These are phyloP conservation scores for Orius insidiosus DNA, from an alignment of 1,140 invertebrate genomes.

Conservation along the genomic window DNA sequence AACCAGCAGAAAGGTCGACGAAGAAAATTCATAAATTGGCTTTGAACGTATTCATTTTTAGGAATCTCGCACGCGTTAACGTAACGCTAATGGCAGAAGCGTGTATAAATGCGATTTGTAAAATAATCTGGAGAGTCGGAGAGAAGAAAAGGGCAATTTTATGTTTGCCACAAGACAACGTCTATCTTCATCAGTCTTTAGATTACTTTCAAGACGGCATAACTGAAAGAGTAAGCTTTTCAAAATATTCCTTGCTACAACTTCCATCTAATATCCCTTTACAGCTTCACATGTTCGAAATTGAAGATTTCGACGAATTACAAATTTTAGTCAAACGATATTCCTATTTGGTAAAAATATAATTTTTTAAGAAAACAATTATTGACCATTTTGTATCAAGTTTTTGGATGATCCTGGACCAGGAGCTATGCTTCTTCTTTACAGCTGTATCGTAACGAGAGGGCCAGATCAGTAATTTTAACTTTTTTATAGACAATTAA, in stretches of 20 bases:
- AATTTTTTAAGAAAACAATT: no score
- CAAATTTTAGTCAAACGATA: conserved; percentile 58
- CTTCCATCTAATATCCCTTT: conserved; percentile 24
- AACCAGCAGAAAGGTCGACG: conserved; percentile 28
- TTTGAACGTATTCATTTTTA: not conserved
- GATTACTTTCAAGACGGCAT: conserved; percentile 56
- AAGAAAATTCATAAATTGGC: not conserved
- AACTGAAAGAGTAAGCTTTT: conserved; percentile 53
- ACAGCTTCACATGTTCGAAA: conserved; percentile 57
- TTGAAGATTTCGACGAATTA: conserved; percentile 46
- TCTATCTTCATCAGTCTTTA: conserved; percentile 46
- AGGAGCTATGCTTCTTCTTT: conserved; percentile 54
- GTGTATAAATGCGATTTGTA: conserved; percentile 42
- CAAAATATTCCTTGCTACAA: no score
- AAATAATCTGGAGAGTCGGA: conserved; percentile 52
- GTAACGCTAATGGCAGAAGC: conserved; percentile 34
- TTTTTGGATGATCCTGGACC: conserved; percentile 55
- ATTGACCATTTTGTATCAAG: no score
- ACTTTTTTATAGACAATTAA: no score
- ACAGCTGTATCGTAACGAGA: conserved; percentile 52
- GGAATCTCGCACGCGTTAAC: conserved; percentile 3
- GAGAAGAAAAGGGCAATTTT: conserved; percentile 42
- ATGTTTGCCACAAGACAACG: conserved; percentile 42
- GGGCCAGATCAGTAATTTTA: conserved; percentile 46
- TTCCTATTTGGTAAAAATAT: conserved; percentile 52